Conservation (phyloP, 2,113 vertebrate genomes). For the Siniperca chuatsi region DNA sequence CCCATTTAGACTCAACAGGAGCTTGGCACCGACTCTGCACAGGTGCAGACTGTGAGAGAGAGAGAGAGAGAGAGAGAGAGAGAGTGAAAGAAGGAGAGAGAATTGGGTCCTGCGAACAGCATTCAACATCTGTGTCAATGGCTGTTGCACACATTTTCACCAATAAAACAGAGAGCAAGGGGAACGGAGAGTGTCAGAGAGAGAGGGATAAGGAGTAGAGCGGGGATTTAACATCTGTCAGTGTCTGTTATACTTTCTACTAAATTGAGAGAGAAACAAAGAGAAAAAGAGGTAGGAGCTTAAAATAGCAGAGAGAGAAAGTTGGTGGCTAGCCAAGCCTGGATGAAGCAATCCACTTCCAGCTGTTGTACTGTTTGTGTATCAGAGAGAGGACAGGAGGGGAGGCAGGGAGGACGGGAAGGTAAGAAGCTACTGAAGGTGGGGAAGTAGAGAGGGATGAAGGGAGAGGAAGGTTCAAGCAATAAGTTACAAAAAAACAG, state of each 20-base stretch:
- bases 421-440: slow-evolving; percentile 29
- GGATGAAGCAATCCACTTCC: slow-evolving; percentile 77
- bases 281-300: slow-evolving; percentile 70
- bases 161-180: slow-evolving; percentile 67
- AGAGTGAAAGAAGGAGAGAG: slow-evolving; percentile 50
- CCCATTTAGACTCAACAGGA: slow-evolving; percentile 86
- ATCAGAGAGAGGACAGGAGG: slow-evolving; percentile 54
- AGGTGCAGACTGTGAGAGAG: slow-evolving; percentile 80
- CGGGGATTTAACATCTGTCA: slow-evolving; percentile 70
- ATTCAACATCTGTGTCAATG: slow-evolving; percentile 84
- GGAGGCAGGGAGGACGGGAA: slow-evolving; percentile 30
- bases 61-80: slow-evolving; percentile 41
- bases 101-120: slow-evolving; percentile 60
- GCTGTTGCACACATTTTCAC: slow-evolving; percentile 75
- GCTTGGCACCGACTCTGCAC: slow-evolving; percentile 83
- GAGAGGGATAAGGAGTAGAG: slow-evolving; percentile 55
- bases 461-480: slow-evolving; percentile 22
- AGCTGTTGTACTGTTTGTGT: slow-evolving; percentile 74
- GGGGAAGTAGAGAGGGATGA: slow-evolving; percentile 34
- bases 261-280: slow-evolving; percentile 71
- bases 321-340: slow-evolving; percentile 81
- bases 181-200: slow-evolving; percentile 49
- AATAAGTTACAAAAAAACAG: not conserved
- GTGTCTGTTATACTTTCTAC: slow-evolving; percentile 74
- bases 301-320: slow-evolving; percentile 79